Evolutionary conservation across 2,888 invertebrate species (phyloP).

Genomic region (Escarpia spicata): DNA sequence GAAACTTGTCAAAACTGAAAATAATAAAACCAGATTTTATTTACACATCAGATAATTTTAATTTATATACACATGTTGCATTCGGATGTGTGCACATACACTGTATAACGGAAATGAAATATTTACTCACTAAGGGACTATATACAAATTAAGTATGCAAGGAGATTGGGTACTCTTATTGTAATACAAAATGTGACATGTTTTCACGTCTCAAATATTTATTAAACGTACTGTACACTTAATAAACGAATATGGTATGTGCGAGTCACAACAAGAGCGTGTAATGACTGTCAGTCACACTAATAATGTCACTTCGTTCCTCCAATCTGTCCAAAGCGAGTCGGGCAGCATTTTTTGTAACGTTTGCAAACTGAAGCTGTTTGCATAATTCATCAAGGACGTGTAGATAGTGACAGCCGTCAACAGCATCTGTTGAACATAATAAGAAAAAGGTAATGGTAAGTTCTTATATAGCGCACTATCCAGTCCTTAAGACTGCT

Average conservation of each 20-base stretch:
- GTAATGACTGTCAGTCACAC: conserved; percentile 25
- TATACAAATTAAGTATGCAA: too few species aligned
- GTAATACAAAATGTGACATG: too few species aligned
- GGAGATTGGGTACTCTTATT: too few species aligned
- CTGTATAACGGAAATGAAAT: too few species aligned
- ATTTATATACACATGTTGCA: background rate
- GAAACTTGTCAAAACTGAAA: background rate
- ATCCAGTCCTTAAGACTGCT: too few species aligned
- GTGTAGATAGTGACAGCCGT: conserved; percentile 17
- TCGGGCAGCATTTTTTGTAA: background rate
- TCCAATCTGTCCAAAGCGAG: conserved; percentile 20
- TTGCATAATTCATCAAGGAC: conserved; percentile 21
- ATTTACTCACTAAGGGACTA: background rate
- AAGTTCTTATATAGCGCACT: too few species aligned
- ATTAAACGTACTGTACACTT: too few species aligned
- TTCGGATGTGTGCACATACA: too few species aligned
- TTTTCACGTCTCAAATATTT: too few species aligned
- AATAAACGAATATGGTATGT: background rate
- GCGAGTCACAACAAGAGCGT: background rate
- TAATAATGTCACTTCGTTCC: conserved; percentile 28
- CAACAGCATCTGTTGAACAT: background rate
- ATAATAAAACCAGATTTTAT: background rate
- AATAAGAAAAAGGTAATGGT: too few species aligned
- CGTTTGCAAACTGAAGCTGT: conserved; percentile 19
- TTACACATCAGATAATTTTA: background rate